Base-by-base conservation (phyloP, 2,888 invertebrate species). In the Platerodrilus igneus region DNA sequence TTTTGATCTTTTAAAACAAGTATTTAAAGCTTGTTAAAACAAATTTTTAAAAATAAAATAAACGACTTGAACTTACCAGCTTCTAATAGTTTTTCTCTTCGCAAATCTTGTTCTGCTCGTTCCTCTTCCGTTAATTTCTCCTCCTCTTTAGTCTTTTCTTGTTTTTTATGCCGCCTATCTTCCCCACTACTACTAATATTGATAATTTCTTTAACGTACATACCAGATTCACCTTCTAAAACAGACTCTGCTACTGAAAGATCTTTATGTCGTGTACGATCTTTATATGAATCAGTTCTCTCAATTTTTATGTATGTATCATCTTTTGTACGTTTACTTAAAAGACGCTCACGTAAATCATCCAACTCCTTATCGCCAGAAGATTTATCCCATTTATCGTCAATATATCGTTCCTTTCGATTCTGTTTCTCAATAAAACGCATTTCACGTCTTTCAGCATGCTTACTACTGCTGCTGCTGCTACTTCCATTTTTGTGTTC, bases 301-400 rank as follows among this genome's bases (percentile, higher is more conserved):
- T 56, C 57, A 16, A 53, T 41, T 9, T 50, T 50, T 21, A 52
- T 46, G 6, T 50, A 48, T 21, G 53, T 51, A 1, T 53, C 52
- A 36, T 70, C 73, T 56, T 81, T 84, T 58, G 74, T 78, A 52
- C 79, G 71, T 65, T 83, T 83, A 60, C 79, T 83, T 13, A 84
- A 62, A 48, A 83, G 69, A 57, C 86, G 76, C 53, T 82, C 83
- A 52, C 87, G 74, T 58, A 88, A 71, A 67, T 88, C 87, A 60
- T 86, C 84, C 42, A 86, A 70, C 39, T 83, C 78, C 51, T 76
- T 73, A 57, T 77, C 79, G 0, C 75, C 76, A 13, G 75, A 74
- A 27, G 60, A 66, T n/a, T 70, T 71, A 38, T 70, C 70, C 41
- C 62, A 58, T 6, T 67, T 46, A 7, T 67, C 64, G 6, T 65